Percentiles rank a stretch among this genome's conserved stretches.
These are phyloP conservation scores for Falco biarmicus DNA, from an alignment of 2,797 vertebrate species.

Conservation along the genomic window DNA sequence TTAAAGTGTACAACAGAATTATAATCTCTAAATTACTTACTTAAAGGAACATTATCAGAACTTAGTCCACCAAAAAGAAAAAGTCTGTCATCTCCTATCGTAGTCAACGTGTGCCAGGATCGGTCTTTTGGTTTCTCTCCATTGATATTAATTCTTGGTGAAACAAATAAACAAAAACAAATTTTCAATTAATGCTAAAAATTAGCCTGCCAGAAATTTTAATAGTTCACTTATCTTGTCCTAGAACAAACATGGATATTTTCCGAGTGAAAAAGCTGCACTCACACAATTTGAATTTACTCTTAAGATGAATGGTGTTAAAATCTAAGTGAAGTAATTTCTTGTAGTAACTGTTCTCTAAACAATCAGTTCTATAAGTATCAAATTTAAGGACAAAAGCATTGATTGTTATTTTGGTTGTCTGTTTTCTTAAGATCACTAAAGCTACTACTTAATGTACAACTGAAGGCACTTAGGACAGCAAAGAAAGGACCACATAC, in stretches of 20 bases:
- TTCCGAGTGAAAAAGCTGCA: background rate
- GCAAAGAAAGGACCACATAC: background rate
- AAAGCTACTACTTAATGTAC: background rate
- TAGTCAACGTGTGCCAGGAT: conserved; percentile 93
- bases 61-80: conserved; percentile 95
- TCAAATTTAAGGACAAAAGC: background rate
- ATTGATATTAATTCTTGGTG: conserved; percentile 74
- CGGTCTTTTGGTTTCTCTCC: conserved; percentile 86
- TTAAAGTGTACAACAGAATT: background rate
- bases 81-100: conserved; percentile 84
- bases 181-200: background rate
- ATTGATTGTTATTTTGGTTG: background rate
- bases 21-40: conserved; percentile 76
- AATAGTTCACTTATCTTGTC: background rate
- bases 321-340: background rate
- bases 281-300: background rate
- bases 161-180: background rate
- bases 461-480: background rate
- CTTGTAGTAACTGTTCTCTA: background rate
- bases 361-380: background rate
- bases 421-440: background rate
- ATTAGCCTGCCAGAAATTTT: background rate
- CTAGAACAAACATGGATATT: background rate
- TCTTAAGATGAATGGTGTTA: rapidly evolving
- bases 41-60: conserved; percentile 91